Conservation (phyloP, 2,888 invertebrate species). For the Drosophila lacicola region DNA sequence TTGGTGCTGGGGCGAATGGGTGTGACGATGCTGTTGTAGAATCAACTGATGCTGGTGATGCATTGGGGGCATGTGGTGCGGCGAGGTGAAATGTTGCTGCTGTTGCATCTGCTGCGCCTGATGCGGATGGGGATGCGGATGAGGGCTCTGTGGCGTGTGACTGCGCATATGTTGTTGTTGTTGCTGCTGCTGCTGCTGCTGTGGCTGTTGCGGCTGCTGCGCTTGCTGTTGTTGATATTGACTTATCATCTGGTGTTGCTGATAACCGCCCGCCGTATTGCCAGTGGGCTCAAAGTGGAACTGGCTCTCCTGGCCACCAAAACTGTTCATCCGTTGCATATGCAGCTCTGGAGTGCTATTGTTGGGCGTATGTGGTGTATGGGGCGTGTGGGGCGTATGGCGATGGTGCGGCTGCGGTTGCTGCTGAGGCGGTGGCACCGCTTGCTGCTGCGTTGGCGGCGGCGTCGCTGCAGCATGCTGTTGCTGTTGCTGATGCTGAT, state of each 20-base stretch:
- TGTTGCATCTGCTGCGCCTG: conserved; percentile 72
- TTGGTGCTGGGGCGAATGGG: conserved; percentile 82
- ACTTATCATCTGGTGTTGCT: conserved; percentile 82
- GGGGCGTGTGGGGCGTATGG: conserved; percentile 80
- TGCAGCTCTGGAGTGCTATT: conserved; percentile 75
- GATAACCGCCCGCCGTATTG: conserved; percentile 68
- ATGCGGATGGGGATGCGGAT: conserved; percentile 70
- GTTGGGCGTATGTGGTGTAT: conserved; percentile 80
- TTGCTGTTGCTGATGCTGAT: conserved; percentile 68
- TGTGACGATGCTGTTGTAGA: conserved; percentile 78
- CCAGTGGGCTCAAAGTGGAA: conserved; percentile 82
- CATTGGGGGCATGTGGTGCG: conserved; percentile 80
- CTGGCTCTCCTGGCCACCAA: conserved; percentile 77
- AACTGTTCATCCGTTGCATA: conserved; percentile 83
- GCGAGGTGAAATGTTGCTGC: conserved; percentile 75
- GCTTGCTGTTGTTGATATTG: conserved; percentile 83
- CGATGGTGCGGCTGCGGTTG: conserved; percentile 73
- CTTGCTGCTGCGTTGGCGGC: conserved; percentile 62
- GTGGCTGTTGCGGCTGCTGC: conserved; percentile 69
- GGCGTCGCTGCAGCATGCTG: conserved; percentile 63
- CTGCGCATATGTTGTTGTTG: conserved; percentile 73
- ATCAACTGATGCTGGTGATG: conserved; percentile 77
- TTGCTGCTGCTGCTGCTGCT: conserved; percentile 78
- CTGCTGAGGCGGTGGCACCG: conserved; percentile 41
- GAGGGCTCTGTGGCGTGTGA: conserved; percentile 76